phyloP scores from a whole-genome alignment of 2,888 invertebrate genomes.

The Catocala fraxini region DNA sequence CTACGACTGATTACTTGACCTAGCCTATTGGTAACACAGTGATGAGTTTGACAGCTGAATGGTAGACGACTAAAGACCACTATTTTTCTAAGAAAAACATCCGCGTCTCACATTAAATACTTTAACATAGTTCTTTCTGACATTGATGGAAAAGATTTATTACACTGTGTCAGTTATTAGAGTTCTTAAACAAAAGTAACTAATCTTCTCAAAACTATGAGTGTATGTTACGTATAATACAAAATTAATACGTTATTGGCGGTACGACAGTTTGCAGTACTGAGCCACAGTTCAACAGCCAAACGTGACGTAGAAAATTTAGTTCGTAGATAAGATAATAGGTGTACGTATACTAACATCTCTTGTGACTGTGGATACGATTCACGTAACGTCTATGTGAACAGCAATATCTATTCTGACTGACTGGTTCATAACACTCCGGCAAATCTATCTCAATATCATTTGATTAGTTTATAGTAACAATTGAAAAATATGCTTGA shows the following conservation, averaged over 20 bases:
- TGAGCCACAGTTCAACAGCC: constrained; percentile 62
- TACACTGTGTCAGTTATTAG: too few species aligned
- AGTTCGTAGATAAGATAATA: constrained; percentile 51
- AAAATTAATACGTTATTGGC: constrained; percentile 54
- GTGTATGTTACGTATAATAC: constrained; percentile 46
- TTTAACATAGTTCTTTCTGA: too few species aligned
- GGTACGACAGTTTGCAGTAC: constrained; percentile 49
- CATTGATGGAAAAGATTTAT: too few species aligned
- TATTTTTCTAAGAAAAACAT: constrained; percentile 18
- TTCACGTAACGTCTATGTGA: too few species aligned
- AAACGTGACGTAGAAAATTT: constrained; percentile 58
- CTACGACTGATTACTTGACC: constrained; percentile 30
- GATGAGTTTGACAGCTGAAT: constrained; percentile 32
- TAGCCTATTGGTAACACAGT: constrained; percentile 23
- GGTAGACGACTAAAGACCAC: constrained; percentile 20
- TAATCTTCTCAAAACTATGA: constrained; percentile 21
- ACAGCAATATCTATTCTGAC: too few species aligned
- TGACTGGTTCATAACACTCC: too few species aligned
- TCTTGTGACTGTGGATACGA: not conserved
- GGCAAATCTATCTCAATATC: too few species aligned
- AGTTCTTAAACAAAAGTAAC: not conserved
- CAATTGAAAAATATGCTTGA: too few species aligned
- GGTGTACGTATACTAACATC: constrained; percentile 6
- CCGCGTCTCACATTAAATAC: too few species aligned
- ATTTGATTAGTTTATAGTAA: too few species aligned